Conservation (phyloP, 2,113 vertebrate genomes). For the Lagopus muta region DNA sequence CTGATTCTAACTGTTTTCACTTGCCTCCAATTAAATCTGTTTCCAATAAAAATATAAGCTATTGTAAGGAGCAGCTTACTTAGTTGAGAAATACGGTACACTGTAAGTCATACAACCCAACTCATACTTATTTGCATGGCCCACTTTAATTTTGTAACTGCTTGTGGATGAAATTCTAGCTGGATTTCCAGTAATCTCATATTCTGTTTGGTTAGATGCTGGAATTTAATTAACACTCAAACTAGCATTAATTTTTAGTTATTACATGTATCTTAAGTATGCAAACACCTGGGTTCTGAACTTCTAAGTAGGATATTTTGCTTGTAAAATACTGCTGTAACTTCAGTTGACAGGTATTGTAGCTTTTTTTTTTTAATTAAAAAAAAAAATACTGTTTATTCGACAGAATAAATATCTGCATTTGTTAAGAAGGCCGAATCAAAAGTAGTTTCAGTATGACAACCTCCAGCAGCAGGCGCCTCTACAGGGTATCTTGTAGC, state of each 20-base stretch:
- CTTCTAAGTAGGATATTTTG: not conserved
- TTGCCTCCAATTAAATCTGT: not conserved
- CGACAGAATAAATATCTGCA: not conserved
- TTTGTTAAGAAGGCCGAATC: not conserved
- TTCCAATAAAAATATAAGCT: not conserved
- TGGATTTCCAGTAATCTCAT: not conserved
- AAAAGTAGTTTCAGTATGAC: rapidly evolving
- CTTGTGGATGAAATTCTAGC: not conserved
- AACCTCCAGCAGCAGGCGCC: not conserved
- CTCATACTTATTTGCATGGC: not conserved
- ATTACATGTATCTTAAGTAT: not conserved
- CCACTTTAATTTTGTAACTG: not conserved
- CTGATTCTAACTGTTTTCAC: not conserved
- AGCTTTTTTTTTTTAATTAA: not conserved
- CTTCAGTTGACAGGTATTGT: not conserved
- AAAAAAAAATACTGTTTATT: not conserved
- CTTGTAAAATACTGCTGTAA: not conserved
- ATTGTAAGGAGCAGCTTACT: not conserved
- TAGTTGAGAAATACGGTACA: not conserved
- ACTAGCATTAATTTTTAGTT: not conserved
- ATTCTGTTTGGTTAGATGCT: not conserved
- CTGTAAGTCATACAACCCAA: not conserved
- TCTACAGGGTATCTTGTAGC: not conserved
- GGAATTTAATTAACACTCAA: not conserved
- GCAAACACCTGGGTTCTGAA: not conserved